Base-by-base conservation (phyloP, 2,113 vertebrate species). In the Xyliphius kryptos region DNA sequence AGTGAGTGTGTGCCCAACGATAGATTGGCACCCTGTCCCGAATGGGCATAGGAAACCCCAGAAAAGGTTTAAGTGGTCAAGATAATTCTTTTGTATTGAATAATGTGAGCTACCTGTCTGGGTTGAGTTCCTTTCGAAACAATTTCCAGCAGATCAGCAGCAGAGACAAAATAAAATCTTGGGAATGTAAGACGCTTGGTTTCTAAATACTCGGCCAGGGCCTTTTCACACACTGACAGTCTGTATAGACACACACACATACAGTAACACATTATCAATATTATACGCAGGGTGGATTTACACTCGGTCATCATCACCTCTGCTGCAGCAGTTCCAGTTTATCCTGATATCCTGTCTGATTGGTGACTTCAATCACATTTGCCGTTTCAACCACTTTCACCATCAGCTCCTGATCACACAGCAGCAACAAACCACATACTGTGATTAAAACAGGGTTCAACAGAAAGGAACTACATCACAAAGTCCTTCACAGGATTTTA, bases 311-410 rank as follows among this genome's bases (percentile, higher is more conserved):
- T 20, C 36, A 36, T 10, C 68, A 79, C 79, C 69, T 79, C 75
- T 89, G 85, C 67, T 84, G 84, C 70, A 89, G 74, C 7, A 76
- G 59, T 67, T 89, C 82, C 61, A 89, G 75, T 37, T 82, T 85
- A 59, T 87, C 83, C 67, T 89, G 74, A 50, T 83, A 82, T 60
- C 86, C 81, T 3, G 73, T 60, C 38, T 71, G 66, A 58, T 87
- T 87, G 50, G 86, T 88, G 44, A 89, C 86, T 20, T 84, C 81
- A 7, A 86, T 79, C 47, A 88, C 84, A 26, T 87, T 87, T 63
- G 73, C 80, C 61, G 69, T 84, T 75, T 82, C 67, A 46, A 86
- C 77, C 56, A 85, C 74, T 17, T 68, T 71, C 40, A 70, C 73
- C 82, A 89, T 80, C n/a, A 86, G 64, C 54, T 57, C 75, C 88